Evolutionary conservation across 1,140 invertebrate genomes (phyloP), one percentile per base, ranked within the genome.

Genomic region (Aphaenogaster rudis): DNA sequence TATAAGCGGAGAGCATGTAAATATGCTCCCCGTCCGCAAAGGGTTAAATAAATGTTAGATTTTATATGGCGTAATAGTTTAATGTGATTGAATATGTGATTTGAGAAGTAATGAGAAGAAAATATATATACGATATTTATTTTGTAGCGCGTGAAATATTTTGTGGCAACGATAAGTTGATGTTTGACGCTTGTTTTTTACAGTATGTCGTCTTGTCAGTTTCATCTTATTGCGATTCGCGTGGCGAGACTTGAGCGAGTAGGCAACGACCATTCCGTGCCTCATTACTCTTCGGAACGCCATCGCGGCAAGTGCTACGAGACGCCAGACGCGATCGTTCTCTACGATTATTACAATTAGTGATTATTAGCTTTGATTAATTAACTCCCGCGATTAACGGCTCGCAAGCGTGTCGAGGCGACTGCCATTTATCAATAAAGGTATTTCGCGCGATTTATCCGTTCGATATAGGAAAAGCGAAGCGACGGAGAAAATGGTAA

Each of bases 321-420:
- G 66, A 28, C 13, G 13, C 21, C 42, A 69, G 66, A 50, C 21
- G 64, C 21, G 66, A 69, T 69, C 42, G 42, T 69, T 69, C 42
- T 50, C 66, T 69, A 69, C 6, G 66, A 69, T 69, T 69, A 69
- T 48, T 69, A 69, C 66, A 69, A 69, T 69, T 69, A 69, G 42
- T 50, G 42, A 69, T 69, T 69, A 69, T 69, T 69, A 69, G 45
- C 42, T 6, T 69, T 69, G 42, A 69, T 69, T 69, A 69, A 69
- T 69, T 50, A 69, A 50, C 66, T 69, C 64, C 39, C 42, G 42
- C 66, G 66, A 69, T 69, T 50, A 48, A 28, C 42, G 42, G 33
- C 42, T 69, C 66, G 39, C 64, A 50, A 69, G 42, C 66, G 21
- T 69, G 21, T 69, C 42, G 42, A 17, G 45, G 42, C 21, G 6